Conservation (phyloP, 2,797 vertebrate species). For the Hirundo rustica region DNA sequence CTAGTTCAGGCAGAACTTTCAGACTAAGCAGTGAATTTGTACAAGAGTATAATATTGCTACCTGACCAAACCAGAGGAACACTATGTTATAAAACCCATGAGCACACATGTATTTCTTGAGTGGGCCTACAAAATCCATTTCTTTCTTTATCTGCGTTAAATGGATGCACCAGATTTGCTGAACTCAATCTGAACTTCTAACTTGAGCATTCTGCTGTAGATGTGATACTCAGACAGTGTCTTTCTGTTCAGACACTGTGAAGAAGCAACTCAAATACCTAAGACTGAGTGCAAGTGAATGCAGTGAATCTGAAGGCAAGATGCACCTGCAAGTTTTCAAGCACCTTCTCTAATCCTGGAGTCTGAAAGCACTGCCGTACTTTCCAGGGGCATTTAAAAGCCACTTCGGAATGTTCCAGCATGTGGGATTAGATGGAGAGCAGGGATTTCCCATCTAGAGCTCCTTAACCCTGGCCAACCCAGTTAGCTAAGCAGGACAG, state of each 20-base stretch:
- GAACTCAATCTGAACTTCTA: background rate
- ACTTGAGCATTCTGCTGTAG: background rate
- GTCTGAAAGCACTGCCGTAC: background rate
- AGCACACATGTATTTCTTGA: background rate
- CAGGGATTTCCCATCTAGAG: background rate
- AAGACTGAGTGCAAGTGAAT: background rate
- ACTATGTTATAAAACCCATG: background rate
- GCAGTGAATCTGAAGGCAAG: background rate
- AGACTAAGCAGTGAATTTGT: background rate
- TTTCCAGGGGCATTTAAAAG: background rate
- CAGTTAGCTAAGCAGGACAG: background rate
- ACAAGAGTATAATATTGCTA: background rate
- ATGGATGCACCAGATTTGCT: background rate
- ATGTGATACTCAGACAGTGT: background rate
- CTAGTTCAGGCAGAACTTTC: constrained; percentile 17
- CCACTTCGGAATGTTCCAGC: background rate
- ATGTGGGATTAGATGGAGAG: background rate
- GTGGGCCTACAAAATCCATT: background rate
- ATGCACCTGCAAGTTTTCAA: background rate
- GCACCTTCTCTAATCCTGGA: background rate
- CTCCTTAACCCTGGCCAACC: background rate
- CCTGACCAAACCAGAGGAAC: background rate
- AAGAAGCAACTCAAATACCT: background rate
- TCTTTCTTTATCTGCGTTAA: background rate
- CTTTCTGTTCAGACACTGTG: background rate